Percentiles rank a stretch among this genome's conserved stretches.
Conservation (phyloP, 1,140 invertebrate species). For the Zaprionus kolodkinae region DNA sequence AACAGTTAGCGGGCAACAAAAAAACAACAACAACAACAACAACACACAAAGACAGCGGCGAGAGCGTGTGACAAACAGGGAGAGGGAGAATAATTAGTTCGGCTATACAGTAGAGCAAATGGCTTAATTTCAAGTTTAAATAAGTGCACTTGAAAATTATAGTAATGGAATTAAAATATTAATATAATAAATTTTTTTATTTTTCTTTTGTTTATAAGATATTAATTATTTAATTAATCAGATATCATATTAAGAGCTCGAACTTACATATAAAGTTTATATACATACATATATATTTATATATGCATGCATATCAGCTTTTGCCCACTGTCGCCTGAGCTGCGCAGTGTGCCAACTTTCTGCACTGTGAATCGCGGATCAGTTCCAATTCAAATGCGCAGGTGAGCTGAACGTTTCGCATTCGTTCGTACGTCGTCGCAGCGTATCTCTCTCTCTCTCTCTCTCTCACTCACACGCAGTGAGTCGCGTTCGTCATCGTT, state of each 20-base stretch:
- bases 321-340: slow-evolving; percentile 40
- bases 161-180: not conserved
- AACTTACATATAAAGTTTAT: no score
- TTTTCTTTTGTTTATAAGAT: no score
- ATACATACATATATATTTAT: no score
- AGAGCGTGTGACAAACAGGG: slow-evolving; percentile 29
- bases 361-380: slow-evolving; percentile 65
- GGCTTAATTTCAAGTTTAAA: not conserved
- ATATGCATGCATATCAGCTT: not conserved
- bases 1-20: slow-evolving; percentile 8
- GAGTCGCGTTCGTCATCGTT: slow-evolving; percentile 12
- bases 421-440: slow-evolving; percentile 8
- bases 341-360: slow-evolving; percentile 43
- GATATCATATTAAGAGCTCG: no score
- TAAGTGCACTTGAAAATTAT: not conserved
- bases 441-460: not conserved
- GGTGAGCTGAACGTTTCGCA: slow-evolving; percentile 70
- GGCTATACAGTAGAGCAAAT: slow-evolving; percentile 28
- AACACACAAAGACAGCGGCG: slow-evolving; percentile 6
- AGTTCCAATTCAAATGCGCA: slow-evolving; percentile 77
- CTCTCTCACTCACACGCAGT: no score
- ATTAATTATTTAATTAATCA: no score
- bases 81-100: slow-evolving; percentile 24
- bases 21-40: slow-evolving; percentile 16
- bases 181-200: no score